Evolutionary conservation across 2,113 vertebrate species (phyloP).

Genomic region (Channa argus): DNA sequence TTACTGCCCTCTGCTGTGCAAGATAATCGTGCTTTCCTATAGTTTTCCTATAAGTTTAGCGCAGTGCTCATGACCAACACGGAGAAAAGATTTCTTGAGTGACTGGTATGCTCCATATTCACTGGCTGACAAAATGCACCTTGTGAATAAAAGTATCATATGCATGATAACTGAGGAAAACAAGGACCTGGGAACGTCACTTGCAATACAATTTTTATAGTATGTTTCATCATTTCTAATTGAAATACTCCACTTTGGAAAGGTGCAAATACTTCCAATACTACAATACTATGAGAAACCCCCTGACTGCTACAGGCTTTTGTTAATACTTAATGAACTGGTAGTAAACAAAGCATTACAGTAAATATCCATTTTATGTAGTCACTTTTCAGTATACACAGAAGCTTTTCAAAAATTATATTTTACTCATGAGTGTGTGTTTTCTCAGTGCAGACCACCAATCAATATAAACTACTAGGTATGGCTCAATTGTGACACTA

Average conservation of each 20-base stretch:
- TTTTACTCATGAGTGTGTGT: background rate
- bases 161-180: no score
- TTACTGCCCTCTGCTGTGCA: conserved; percentile 32
- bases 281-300: no score
- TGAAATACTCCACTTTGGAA: no score
- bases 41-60: background rate
- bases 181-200: no score
- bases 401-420: background rate
- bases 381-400: background rate
- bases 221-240: no score
- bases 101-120: conserved; percentile 24
- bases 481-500: background rate
- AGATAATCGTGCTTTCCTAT: background rate
- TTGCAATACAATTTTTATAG: no score
- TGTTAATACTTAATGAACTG: no score
- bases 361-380: no score
- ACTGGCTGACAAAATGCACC: background rate
- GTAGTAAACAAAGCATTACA: no score
- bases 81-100: conserved; percentile 8
- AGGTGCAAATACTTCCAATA: no score
- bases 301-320: no score
- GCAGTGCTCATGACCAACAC: background rate
- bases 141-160: no score
- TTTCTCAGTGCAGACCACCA: background rate
- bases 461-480: background rate